Percentiles rank a stretch among this genome's conserved stretches.
Conservation (phyloP, 2,888 invertebrate genomes). For the Abrostola triplasia region DNA sequence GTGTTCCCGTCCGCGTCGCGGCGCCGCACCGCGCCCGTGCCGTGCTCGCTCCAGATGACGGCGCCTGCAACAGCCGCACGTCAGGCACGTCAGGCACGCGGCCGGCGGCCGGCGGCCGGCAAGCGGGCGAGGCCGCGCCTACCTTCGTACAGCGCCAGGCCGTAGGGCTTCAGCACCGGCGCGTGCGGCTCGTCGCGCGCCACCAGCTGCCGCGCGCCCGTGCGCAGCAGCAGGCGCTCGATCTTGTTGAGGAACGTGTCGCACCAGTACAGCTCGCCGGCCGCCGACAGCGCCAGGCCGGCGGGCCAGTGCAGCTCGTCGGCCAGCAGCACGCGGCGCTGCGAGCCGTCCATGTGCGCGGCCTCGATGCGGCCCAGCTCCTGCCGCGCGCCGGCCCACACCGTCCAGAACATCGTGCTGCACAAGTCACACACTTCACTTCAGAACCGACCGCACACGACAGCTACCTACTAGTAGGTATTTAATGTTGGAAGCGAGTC, state of each 20-base stretch:
- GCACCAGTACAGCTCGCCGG: slow-evolving; percentile 85
- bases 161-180: slow-evolving; percentile 90
- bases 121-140: too few relatives aligned
- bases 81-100: not conserved
- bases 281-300: slow-evolving; percentile 88
- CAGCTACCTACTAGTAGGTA: not conserved
- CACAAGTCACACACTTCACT: not conserved
- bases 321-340: slow-evolving; percentile 87
- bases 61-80: slow-evolving; percentile 71
- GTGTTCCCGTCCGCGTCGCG: slow-evolving; percentile 88
- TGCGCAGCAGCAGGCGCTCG: slow-evolving; percentile 83
- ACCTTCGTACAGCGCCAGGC: slow-evolving; percentile 90
- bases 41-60: slow-evolving; percentile 92
- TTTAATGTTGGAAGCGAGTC: not conserved
- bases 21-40: slow-evolving; percentile 90
- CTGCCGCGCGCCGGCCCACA: slow-evolving; percentile 88
- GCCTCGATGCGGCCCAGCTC: slow-evolving; percentile 89
- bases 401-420: slow-evolving; percentile 92
- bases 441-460: not conserved
- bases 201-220: slow-evolving; percentile 75
- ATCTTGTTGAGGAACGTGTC: slow-evolving; percentile 91
- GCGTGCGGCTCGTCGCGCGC: slow-evolving; percentile 71
- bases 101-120: too few relatives aligned
- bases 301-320: slow-evolving; percentile 91
- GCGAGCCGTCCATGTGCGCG: slow-evolving; percentile 93